Base-by-base conservation (phyloP, 2,888 invertebrate species). In the Sesia apiformis region DNA sequence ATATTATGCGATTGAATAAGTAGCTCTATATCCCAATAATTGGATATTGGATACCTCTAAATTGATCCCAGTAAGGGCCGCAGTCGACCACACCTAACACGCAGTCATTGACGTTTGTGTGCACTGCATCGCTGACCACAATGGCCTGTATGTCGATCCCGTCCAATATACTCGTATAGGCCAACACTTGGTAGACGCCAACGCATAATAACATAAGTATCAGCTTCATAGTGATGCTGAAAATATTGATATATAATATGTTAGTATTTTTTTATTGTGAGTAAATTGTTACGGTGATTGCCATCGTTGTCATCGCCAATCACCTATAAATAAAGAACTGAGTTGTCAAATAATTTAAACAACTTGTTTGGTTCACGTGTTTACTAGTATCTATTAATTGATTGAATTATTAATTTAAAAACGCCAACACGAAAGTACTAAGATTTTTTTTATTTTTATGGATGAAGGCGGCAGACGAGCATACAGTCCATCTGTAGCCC, bases 111-210 rank as follows among this genome's bases (percentile, higher is more conserved):
- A 57, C 53, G 0, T 52, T 4, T 4, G 40, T 49, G 38, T 57
- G 57, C 3, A 58, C 38, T 8, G 40, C 8, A n/a, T 54, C 57
- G 41, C 55, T 42, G 0, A 39, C 49, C 5, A 58, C 49, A 7
- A 58, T 58, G 6, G 38, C 41, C 40, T 58, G 57, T 51, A 58
- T 55, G 38, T 55, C 57, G 39, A 58, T 57, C 46, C 23, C 38
- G 51, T 58, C 58, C 52, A 51, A 58, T 51, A 55, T 58, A 49
- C 54, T 52, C 39, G 55, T 57, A 42, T 58, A 58, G 41, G 55
- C 42, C 42, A 42, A 6, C 5, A 42, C 42, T 5, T 42, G 7
- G 2, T 23, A 23, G 23, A 23, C 7, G 42, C 7, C 5, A 42
- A 3, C 7, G 3, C 42, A 7, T 42, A 42, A 5, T 3, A 6